Evolutionary conservation across 2,888 invertebrate genomes (phyloP), one percentile per base, ranked within the genome.

Genomic region (Homarus gammarus): DNA sequence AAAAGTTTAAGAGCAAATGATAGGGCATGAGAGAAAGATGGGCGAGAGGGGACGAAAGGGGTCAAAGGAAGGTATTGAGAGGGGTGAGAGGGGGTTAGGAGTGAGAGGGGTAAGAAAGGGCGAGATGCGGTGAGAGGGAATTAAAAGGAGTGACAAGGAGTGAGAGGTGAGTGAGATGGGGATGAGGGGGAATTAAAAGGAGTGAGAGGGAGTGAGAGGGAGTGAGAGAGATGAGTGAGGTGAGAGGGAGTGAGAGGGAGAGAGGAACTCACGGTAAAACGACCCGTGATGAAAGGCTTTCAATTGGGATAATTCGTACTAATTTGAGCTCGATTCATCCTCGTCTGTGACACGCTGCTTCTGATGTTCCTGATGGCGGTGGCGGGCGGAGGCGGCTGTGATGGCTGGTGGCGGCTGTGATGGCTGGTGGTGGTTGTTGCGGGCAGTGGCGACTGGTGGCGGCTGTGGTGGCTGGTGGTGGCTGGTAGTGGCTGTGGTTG

Each of bases 231-330:
- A 22, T 22, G 56, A 56, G 36, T 2, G 38, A 31, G 31, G 56
- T 18, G 10, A 51, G 18, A 51, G 51, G 18, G 51, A 15, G 18
- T 18, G 51, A 51, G 51, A 51, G 33, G 22, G 27, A 15, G 40
- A 73, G 38, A 44, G 38, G 27, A 12, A 36, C 72, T 73, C 87
- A 72, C 40, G 87, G 87, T 31, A 81, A 81, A 87, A 73, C 73
- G 87, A 72, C 81, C 51, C 38, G 87, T 87, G 87, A 85, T 85
- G 84, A 87, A 87, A 87, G 87, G 87, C 87, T 87, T n/a, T 81
- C 87, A 87, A 87, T 87, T 87, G 87, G 38, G 87, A 81, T 87
- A 87, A 87, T 87, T 87, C 72, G 81, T 87, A 61, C 79, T 87
- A 87, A 87, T 87, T 81, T 87, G 79, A 68, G 81, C 31, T 81